Conservation (phyloP, 1,140 invertebrate genomes). For the Bombyx mandarina region DNA sequence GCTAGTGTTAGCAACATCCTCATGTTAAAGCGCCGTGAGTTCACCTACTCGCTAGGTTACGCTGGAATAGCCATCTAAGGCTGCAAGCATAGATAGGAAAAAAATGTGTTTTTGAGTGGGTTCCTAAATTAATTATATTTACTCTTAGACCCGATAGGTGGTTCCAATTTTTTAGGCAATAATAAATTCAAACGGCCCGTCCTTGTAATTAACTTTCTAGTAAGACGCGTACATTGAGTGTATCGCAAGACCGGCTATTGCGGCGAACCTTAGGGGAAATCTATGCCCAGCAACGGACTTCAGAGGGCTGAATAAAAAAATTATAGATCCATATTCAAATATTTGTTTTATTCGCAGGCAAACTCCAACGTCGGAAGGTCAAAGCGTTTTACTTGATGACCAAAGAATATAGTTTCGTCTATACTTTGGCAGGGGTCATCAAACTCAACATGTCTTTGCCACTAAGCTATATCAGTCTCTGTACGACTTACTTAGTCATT, state of each 20-base stretch:
- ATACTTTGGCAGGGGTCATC: constrained; percentile 34
- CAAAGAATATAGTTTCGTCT: constrained; percentile 34
- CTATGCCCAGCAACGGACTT: background rate
- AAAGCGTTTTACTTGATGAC: constrained; percentile 45
- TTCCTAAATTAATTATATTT: background rate
- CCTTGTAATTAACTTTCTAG: background rate
- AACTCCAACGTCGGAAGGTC: constrained; percentile 32
- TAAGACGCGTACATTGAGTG: background rate
- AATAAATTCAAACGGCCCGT: background rate
- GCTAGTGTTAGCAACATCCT: no score
- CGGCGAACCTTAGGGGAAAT: background rate
- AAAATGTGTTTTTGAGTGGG: no score
- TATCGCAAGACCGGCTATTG: background rate
- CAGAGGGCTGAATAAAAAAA: background rate
- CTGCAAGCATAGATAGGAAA: no score
- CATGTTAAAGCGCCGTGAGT: no score
- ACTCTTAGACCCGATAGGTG: background rate
- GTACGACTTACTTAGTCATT: constrained; percentile 48
- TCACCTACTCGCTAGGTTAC: no score
- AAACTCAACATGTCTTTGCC: constrained; percentile 47
- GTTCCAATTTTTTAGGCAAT: no score
- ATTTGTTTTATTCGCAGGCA: constrained; percentile 30
- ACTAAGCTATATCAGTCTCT: constrained; percentile 38
- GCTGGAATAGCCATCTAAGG: no score
- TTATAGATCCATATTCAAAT: background rate